These are phyloP conservation scores for Crambe crambe DNA, from an alignment of 37 sponge, comb jelly and placozoan species.

Conservation along the genomic window DNA sequence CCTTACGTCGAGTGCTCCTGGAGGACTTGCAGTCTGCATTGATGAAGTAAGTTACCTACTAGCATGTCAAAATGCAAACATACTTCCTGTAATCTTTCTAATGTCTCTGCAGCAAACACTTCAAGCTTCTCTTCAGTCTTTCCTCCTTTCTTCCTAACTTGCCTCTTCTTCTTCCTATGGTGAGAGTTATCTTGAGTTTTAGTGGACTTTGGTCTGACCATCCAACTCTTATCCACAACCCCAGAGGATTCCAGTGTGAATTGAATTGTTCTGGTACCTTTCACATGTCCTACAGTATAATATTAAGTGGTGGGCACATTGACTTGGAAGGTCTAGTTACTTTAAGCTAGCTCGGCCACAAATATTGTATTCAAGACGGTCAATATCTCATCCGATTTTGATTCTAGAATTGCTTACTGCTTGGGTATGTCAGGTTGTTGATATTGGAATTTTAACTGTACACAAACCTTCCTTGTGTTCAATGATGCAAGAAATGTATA, in stretches of 20 bases:
- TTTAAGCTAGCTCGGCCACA: too few relatives aligned
- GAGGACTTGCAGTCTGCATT: neutral
- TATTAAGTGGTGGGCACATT: too few relatives aligned
- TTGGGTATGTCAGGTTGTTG: too few relatives aligned
- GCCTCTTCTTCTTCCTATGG: neutral
- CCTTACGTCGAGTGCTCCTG: constrained; percentile 6
- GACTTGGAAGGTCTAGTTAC: too few relatives aligned
- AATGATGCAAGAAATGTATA: too few relatives aligned
- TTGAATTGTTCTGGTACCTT: constrained; percentile 48
- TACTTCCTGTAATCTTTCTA: constrained; percentile 19
- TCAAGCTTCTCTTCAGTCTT: neutral
- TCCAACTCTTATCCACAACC: constrained; percentile 22
- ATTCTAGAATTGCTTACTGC: too few relatives aligned
- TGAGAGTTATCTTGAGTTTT: neutral
- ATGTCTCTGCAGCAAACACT: neutral
- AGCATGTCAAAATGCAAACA: neutral
- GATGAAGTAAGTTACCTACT: neutral
- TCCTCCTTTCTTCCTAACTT: neutral
- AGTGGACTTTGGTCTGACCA: constrained; percentile 9
- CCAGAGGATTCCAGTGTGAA: constrained; percentile 42
- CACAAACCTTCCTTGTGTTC: too few relatives aligned
- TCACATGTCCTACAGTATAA: constrained; percentile 3
- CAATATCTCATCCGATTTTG: too few relatives aligned
- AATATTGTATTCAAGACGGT: too few relatives aligned
- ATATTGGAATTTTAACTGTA: too few relatives aligned